Evolutionary conservation across 2,797 vertebrate species (phyloP).

Genomic region (Pterois miles): DNA sequence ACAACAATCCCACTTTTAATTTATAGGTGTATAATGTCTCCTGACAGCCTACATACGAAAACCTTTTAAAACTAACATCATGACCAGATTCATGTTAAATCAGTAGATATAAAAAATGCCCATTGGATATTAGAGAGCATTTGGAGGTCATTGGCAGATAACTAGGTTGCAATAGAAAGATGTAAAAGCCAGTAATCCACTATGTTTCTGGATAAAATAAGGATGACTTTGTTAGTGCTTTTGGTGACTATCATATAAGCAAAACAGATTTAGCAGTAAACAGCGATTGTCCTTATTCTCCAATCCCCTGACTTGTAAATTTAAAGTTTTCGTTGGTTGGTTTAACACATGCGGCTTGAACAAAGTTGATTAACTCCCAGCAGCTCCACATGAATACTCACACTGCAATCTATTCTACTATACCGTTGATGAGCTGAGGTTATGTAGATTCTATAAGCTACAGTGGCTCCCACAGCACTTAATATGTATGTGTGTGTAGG

Average conservation of each 20-base stretch:
- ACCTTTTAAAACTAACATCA: background rate
- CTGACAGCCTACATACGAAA: background rate
- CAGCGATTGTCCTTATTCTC: background rate
- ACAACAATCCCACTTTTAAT: background rate
- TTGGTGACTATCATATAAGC: background rate
- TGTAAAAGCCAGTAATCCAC: background rate
- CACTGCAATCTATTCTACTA: slow-evolving; percentile 15
- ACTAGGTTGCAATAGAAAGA: background rate
- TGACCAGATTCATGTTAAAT: background rate
- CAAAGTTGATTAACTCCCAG: slow-evolving; percentile 19
- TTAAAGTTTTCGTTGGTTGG: background rate
- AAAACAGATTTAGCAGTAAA: background rate
- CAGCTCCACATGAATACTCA: slow-evolving; percentile 11
- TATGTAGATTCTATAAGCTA: slow-evolving; percentile 44
- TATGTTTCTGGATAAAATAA: background rate
- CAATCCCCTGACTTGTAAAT: background rate
- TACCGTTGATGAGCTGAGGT: slow-evolving; percentile 24
- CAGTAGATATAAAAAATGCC: background rate
- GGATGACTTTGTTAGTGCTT: background rate
- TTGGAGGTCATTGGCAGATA: background rate
- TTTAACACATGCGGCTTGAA: slow-evolving; percentile 9
- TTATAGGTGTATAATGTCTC: background rate
- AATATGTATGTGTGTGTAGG: slow-evolving; percentile 8
- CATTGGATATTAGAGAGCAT: background rate
- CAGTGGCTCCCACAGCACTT: slow-evolving; percentile 24